Percentiles rank a stretch among this genome's conserved stretches.
These are phyloP conservation scores for Neoscelio sp. DNA, from an alignment of 2,888 invertebrate genomes.

Conservation along the genomic window DNA sequence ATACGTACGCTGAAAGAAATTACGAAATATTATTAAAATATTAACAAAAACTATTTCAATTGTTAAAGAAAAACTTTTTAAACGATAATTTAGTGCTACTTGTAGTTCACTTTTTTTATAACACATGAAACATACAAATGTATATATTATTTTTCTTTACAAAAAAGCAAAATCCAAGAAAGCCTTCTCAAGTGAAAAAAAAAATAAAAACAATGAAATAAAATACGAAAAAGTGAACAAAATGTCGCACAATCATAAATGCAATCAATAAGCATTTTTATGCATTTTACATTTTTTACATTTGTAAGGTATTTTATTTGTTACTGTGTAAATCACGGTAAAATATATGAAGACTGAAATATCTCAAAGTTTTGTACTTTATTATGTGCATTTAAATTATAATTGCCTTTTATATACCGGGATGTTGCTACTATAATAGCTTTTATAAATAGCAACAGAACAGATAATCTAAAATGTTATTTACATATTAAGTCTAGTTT, in stretches of 20 bases:
- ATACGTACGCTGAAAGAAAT: no score
- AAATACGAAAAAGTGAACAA: no score
- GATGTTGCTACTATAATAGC: no score
- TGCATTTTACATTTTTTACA: constrained; percentile 1
- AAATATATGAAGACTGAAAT: constrained; percentile 7
- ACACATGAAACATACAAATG: no score
- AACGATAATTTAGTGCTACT: constrained; percentile 18
- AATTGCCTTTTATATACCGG: no score
- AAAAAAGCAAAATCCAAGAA: no score
- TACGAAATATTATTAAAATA: no score
- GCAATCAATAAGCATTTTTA: background rate
- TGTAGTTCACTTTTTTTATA: no score
- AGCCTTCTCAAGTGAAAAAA: constrained; percentile 1
- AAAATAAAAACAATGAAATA: background rate
- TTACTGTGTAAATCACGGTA: no score
- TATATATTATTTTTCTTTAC: no score
- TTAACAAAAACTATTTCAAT: no score
- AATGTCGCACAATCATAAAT: constrained; percentile 1
- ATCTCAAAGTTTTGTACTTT: background rate
- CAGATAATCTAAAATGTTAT: background rate
- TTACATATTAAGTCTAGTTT: background rate
- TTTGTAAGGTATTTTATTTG: background rate
- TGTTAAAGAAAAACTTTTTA: background rate
- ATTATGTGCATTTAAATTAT: no score
- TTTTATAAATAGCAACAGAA: background rate